phyloP scores from a whole-genome alignment of 2,888 invertebrate genomes.

The Leptinotarsa rubiginosa region DNA sequence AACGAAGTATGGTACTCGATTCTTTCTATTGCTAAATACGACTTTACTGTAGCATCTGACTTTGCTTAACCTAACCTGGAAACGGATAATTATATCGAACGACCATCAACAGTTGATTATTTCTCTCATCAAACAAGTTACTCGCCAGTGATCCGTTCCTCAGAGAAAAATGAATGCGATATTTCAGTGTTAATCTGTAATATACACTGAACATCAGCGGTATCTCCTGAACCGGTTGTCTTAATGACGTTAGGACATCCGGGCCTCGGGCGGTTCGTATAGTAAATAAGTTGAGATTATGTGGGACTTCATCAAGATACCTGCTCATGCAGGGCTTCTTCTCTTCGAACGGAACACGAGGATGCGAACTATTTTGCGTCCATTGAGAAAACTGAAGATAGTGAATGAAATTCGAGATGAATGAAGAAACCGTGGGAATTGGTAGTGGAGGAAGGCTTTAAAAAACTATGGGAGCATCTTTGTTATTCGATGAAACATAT shows the following conservation, averaged over 20 bases:
- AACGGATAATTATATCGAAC: neutral
- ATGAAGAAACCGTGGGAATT: neutral
- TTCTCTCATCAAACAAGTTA: conserved; percentile 15
- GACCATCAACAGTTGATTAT: conserved; percentile 8
- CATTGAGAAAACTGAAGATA: conserved; percentile 5
- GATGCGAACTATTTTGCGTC: conserved; percentile 17
- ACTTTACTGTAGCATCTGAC: neutral
- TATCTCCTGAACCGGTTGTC: conserved; percentile 40
- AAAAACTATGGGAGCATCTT: neutral
- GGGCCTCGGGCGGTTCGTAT: conserved; percentile 45
- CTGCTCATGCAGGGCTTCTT: conserved; percentile 6
- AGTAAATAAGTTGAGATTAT: conserved; percentile 13
- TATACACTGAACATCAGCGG: conserved; percentile 41
- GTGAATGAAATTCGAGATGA: conserved; percentile 10
- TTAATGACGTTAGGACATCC: conserved; percentile 52
- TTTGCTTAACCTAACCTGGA: neutral
- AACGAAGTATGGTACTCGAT: too few relatives aligned
- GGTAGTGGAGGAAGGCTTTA: neutral
- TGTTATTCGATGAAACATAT: too few relatives aligned
- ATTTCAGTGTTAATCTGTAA: conserved; percentile 36
- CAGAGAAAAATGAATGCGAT: conserved; percentile 3
- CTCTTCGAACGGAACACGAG: neutral
- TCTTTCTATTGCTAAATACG: too few relatives aligned
- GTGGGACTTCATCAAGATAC: conserved; percentile 16
- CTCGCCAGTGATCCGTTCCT: neutral